Evolutionary conservation across 2,888 invertebrate species (phyloP).

Genomic region (Leptinotarsa tumamoca): DNA sequence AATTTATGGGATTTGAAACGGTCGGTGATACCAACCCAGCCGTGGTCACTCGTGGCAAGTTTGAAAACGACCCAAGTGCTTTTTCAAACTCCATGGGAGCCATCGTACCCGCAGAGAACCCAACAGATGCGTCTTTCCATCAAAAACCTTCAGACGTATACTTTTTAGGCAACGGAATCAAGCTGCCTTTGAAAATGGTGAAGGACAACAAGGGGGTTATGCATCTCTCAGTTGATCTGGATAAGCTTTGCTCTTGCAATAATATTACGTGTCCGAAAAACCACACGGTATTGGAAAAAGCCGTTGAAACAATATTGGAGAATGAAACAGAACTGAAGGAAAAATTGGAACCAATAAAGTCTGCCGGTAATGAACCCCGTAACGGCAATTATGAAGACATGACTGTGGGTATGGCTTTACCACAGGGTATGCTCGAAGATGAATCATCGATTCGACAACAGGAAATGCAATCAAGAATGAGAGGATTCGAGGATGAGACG

Average conservation of each 20-base stretch:
- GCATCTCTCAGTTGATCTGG: constrained; percentile 62
- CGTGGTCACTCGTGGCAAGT: constrained; percentile 16
- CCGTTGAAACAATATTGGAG: constrained; percentile 51
- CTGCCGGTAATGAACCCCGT: background rate
- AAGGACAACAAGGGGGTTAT: constrained; percentile 59
- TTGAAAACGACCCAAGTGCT: background rate
- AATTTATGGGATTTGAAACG: background rate
- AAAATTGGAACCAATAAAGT: constrained; percentile 15
- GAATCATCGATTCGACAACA: background rate
- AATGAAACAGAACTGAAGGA: constrained; percentile 51
- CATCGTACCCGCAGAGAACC: constrained; percentile 40
- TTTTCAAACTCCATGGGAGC: constrained; percentile 43
- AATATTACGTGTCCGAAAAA: constrained; percentile 51
- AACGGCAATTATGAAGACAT: constrained; percentile 16
- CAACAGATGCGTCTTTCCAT: constrained; percentile 25
- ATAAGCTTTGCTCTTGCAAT: constrained; percentile 62
- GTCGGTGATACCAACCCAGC: constrained; percentile 3
- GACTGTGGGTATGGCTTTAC: constrained; percentile 25
- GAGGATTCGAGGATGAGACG: background rate
- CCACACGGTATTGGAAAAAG: constrained; percentile 48
- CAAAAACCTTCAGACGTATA: constrained; percentile 51
- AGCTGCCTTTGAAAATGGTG: constrained; percentile 62
- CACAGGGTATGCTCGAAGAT: background rate
- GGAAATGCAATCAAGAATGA: background rate
- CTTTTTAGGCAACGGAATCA: constrained; percentile 62